Evolutionary conservation across 1,140 invertebrate species (phyloP).

Genomic region (Drosophila ogumai): DNA sequence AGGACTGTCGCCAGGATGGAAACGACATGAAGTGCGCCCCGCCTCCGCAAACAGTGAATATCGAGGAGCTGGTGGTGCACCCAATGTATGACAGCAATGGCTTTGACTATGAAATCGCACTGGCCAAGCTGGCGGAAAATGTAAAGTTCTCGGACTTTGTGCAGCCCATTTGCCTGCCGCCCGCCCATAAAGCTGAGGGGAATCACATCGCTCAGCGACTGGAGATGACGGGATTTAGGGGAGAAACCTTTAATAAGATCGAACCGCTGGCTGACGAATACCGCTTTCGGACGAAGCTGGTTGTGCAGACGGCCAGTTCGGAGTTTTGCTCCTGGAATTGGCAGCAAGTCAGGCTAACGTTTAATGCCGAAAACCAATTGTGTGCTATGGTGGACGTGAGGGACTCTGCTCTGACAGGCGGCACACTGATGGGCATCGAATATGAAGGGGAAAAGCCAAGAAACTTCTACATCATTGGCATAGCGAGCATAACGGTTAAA

Average conservation of each 20-base stretch:
- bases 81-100: background rate
- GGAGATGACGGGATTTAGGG: slow-evolving; percentile 13
- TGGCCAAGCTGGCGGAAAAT: slow-evolving; percentile 2
- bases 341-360: background rate
- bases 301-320: slow-evolving; percentile 1
- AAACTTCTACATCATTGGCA: slow-evolving; percentile 23
- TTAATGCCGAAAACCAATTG: background rate
- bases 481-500: background rate
- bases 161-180: slow-evolving; percentile 32
- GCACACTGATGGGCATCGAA: slow-evolving; percentile 17
- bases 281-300: slow-evolving; percentile 4
- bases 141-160: slow-evolving; percentile 9
- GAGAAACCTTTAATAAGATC: background rate
- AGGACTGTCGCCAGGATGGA: background rate
- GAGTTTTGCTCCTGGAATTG: background rate
- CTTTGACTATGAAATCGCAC: slow-evolving; percentile 18
- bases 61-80: slow-evolving; percentile 31
- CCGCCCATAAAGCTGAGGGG: background rate
- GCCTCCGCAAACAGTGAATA: background rate
- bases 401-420: background rate
- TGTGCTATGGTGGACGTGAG: background rate
- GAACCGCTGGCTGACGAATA: background rate
- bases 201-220: slow-evolving; percentile 9
- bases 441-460: background rate
- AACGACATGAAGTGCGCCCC: background rate